A percentile compares a stretch with the other conserved stretches of the same genome.
Evolutionary conservation across 2,113 vertebrate species (phyloP).

Genomic region (Elaphurus davidianus): DNA sequence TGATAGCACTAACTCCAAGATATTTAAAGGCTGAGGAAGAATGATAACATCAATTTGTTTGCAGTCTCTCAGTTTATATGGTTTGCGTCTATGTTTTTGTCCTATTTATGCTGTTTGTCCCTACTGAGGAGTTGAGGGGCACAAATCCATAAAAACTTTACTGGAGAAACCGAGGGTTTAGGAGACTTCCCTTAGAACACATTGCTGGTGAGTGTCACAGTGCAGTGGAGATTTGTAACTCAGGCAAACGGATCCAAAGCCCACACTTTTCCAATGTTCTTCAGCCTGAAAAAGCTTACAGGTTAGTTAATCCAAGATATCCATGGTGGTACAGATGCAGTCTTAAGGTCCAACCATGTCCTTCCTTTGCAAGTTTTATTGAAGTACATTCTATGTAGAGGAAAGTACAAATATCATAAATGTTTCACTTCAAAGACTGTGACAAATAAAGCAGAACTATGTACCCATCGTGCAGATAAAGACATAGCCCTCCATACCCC

Average conservation of each 20-base stretch:
- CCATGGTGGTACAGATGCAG: background rate
- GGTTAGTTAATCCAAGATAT: background rate
- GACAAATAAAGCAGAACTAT: background rate
- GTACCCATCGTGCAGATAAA: background rate
- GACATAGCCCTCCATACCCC: background rate
- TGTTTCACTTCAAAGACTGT: background rate
- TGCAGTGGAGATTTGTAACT: background rate
- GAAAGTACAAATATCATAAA: background rate
- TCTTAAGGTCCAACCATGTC: background rate
- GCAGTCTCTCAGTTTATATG: background rate
- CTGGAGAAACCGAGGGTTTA: background rate
- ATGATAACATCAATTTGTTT: background rate
- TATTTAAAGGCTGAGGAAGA: background rate
- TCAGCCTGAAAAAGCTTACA: background rate
- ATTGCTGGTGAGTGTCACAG: background rate
- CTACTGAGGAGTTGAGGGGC: background rate
- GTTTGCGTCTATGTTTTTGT: background rate
- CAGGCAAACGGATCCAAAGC: background rate
- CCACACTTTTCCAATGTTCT: background rate
- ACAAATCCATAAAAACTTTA: background rate
- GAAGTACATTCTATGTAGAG: background rate
- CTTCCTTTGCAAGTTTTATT: background rate
- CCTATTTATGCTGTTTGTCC: background rate
- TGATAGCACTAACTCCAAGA: background rate
- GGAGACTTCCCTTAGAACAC: background rate